These are phyloP conservation scores for Anableps anableps DNA, from an alignment of 2,797 vertebrate species.

Conservation along the genomic window DNA sequence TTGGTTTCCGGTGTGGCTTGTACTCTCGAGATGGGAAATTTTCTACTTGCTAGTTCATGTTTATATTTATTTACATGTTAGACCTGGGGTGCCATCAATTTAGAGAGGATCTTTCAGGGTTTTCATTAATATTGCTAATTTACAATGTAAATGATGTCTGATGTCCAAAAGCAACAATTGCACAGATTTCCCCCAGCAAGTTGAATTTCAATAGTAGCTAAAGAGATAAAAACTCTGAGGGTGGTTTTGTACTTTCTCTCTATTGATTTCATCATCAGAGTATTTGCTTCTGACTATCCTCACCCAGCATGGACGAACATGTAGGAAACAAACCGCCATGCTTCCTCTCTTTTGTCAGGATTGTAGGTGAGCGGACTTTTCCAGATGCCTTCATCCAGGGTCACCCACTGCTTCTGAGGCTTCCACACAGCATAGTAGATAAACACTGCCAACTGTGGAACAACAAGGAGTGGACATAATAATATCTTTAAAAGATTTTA, in stretches of 20 bases:
- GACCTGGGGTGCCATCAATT: too few species aligned
- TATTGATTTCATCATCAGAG: slow-evolving; percentile 4
- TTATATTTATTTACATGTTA: neutral
- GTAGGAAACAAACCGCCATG: slow-evolving; percentile 92
- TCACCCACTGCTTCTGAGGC: slow-evolving; percentile 92
- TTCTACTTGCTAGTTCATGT: neutral
- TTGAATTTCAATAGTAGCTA: slow-evolving; percentile 6
- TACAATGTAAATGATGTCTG: neutral
- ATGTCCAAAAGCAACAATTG: neutral
- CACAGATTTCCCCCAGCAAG: neutral
- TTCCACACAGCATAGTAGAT: slow-evolving; percentile 94
- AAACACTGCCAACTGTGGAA: slow-evolving; percentile 85
- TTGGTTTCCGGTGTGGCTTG: slow-evolving; percentile 22
- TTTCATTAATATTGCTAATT: neutral
- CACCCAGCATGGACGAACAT: slow-evolving; percentile 95
- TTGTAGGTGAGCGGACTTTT: slow-evolving; percentile 86
- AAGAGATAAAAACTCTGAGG: slow-evolving; percentile 13
- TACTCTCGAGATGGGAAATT: neutral
- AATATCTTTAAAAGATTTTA: neutral
- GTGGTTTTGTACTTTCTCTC: fast-evolving
- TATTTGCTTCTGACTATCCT: slow-evolving; percentile 34
- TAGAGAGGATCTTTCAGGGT: too few species aligned
- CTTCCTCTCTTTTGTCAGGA: slow-evolving; percentile 80
- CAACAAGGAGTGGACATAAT: neutral
- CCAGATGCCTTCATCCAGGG: slow-evolving; percentile 84